These are phyloP conservation scores for Strigops habroptila DNA, from an alignment of 2,113 vertebrate species.

Conservation along the genomic window DNA sequence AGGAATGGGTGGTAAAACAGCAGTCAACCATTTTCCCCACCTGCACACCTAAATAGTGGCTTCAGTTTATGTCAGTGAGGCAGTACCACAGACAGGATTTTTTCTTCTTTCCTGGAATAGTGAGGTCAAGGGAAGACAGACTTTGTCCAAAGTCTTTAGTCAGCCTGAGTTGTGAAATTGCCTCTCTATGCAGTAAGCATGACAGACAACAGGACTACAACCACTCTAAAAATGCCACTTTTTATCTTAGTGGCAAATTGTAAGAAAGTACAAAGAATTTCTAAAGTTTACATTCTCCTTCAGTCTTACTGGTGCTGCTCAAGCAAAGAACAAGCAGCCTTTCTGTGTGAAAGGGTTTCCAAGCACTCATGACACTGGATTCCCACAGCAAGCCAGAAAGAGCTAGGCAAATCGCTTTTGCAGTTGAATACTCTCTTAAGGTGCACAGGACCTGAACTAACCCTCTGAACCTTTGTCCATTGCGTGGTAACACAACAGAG, in stretches of 20 bases:
- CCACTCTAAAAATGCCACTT: neutral
- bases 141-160: neutral
- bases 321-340: neutral
- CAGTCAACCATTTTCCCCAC: neutral
- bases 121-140: neutral
- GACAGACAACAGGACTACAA: neutral
- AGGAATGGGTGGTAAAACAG: neutral
- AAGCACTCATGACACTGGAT: neutral
- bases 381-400: neutral
- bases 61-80: neutral
- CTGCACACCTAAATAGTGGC: neutral
- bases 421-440: neutral
- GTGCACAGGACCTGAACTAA: neutral
- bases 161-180: neutral
- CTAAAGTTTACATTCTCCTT: neutral
- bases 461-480: neutral
- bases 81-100: neutral
- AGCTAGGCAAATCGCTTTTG: neutral
- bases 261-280: neutral
- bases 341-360: neutral
- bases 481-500: neutral
- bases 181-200: neutral
- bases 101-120: neutral
- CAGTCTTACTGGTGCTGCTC: neutral
- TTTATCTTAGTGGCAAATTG: neutral